These are phyloP conservation scores for Leptodactylus fuscus DNA, from an alignment of 2,113 vertebrate genomes.

Conservation along the genomic window DNA sequence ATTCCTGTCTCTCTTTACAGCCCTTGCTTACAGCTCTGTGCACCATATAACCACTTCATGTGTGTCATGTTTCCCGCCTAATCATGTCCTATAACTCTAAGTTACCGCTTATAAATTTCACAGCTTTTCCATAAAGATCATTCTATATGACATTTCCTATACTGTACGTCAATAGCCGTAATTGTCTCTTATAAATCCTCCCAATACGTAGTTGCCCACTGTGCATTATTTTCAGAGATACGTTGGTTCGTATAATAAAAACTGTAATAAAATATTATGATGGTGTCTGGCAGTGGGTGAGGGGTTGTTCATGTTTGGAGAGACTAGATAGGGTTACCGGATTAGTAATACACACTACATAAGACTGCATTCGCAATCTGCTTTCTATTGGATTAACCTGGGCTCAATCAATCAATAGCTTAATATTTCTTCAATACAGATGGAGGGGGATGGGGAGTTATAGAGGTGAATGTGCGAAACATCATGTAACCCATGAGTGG, in stretches of 20 bases:
- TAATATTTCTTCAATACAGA: background rate
- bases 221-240: background rate
- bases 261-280: background rate
- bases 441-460: background rate
- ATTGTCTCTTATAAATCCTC: constrained; percentile 20
- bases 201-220: background rate
- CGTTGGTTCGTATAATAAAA: background rate
- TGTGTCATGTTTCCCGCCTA: constrained; percentile 27
- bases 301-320: background rate
- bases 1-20: background rate
- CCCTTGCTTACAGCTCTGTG: background rate
- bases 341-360: background rate
- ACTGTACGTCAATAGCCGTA: constrained; percentile 25
- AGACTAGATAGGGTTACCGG: background rate
- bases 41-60: background rate
- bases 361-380: background rate
- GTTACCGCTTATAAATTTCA: constrained; percentile 33
- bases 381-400: background rate
- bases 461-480: too few relatives aligned
- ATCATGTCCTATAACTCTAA: constrained; percentile 26
- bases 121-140: constrained; percentile 38
- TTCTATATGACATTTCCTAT: constrained; percentile 22
- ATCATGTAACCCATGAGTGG: too few relatives aligned
- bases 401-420: background rate
- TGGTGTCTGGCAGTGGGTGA: background rate